phyloP scores from a whole-genome alignment of 2,797 vertebrate genomes.

The Cyclura pinguis region DNA sequence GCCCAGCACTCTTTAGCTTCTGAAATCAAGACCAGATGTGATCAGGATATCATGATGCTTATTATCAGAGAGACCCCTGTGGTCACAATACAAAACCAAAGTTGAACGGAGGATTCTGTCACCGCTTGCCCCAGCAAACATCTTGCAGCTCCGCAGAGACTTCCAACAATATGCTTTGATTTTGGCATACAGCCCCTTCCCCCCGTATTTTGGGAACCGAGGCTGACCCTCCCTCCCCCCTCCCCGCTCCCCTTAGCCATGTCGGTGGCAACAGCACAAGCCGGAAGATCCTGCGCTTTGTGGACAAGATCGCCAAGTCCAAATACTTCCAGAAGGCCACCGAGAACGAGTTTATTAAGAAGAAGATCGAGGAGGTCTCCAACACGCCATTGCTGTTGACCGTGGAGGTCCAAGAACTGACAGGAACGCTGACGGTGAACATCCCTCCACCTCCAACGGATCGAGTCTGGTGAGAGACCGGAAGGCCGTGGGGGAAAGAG shows the following conservation, averaged over 20 bases:
- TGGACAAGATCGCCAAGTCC: constrained; percentile 92
- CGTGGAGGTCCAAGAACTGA: constrained; percentile 89
- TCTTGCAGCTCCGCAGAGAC: neutral
- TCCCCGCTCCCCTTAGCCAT: constrained; percentile 71
- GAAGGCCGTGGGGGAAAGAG: neutral
- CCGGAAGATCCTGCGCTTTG: constrained; percentile 88
- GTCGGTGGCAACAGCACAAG: constrained; percentile 83
- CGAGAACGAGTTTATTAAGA: constrained; percentile 92
- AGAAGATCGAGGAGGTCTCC: constrained; percentile 93
- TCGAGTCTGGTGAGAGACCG: constrained; percentile 86
- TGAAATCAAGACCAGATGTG: no score
- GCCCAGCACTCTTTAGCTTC: no score
- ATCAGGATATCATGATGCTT: neutral
- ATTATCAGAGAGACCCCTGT: neutral
- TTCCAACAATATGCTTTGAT: neutral
- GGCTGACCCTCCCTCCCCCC: neutral
- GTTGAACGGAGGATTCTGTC: neutral
- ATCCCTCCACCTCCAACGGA: constrained; percentile 90
- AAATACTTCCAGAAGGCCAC: constrained; percentile 93
- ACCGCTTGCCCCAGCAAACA: neutral
- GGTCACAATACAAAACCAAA: neutral
- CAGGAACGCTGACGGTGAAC: constrained; percentile 86
- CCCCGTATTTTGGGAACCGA: no score
- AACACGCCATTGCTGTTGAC: constrained; percentile 90
- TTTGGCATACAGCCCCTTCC: neutral